Evolutionary conservation across 2,797 vertebrate species (phyloP), one percentile per base, ranked within the genome.

Genomic region (Chlorospingus flavigularis): DNA sequence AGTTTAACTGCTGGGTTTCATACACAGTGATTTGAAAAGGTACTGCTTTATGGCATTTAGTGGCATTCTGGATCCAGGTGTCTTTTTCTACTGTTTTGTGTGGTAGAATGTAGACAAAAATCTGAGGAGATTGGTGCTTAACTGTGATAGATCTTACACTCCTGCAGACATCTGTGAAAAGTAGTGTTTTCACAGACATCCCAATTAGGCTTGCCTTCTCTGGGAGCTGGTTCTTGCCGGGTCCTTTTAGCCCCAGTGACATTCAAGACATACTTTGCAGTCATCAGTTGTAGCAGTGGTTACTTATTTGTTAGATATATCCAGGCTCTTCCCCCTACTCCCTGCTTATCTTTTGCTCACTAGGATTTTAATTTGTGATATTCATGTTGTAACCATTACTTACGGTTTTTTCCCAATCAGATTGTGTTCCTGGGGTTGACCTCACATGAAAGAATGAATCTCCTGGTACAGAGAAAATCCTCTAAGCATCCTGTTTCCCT

Each of bases 341-440:
- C 30, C 30, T 60, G 70, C 45, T 39, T 26, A 28, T 47, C 43
- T 90, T 54, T 66, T 31, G 13, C 20, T 51, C 43, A n/a, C 5
- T 31, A 51, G 31, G 45, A 13, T 54, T 72, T 66, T 45, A 11
- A 26, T 60, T 51, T 30, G 47, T 84, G 18, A 3, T 80, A 33
- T 63, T 86, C 15, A 1, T 2, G 9, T 20, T 55, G 42, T 58
- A 42, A 35, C 37, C 25, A 5, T 39, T 12, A 26, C 73, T 86
- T 89, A 39, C 0, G 1, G 1, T 9, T 54, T 66, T 50, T 31
- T 55, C 70, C 77, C 3, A 21, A 45, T 58, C 96, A 99, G 99
- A 98, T 99, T 95, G 97, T 97, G 0, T 98, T 99, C 95, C 97
- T 99, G 66, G 99, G 99, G 33, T 97, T 99, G 96, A 99, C 99